phyloP scores from a whole-genome alignment of 2,797 vertebrate genomes.

The Toxotes lorentzi region DNA sequence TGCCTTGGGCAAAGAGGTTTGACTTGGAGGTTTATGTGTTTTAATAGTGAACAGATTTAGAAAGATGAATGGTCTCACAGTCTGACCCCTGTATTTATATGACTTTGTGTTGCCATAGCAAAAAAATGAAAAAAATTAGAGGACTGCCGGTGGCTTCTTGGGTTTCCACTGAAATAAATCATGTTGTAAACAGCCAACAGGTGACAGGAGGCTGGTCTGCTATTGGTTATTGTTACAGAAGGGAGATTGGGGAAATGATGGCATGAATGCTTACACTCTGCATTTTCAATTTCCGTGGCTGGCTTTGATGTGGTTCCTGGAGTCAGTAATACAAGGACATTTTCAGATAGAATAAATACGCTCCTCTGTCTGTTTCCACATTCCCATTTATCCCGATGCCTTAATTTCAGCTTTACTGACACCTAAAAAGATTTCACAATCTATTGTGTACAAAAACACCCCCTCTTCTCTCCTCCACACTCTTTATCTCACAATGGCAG shows the following conservation, averaged over 20 bases:
- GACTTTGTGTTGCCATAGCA: slow-evolving; percentile 6
- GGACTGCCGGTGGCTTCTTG: neutral
- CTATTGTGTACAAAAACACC: slow-evolving; percentile 70
- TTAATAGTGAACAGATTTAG: slow-evolving; percentile 20
- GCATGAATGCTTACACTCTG: slow-evolving; percentile 28
- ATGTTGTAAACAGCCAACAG: slow-evolving; percentile 42
- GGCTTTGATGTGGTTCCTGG: slow-evolving; percentile 40
- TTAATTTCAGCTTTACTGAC: slow-evolving; percentile 65
- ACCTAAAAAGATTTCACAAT: slow-evolving; percentile 67
- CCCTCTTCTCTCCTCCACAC: slow-evolving; percentile 57
- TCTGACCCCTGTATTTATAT: slow-evolving; percentile 18
- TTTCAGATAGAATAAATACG: slow-evolving; percentile 59
- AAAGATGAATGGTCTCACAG: slow-evolving; percentile 15
- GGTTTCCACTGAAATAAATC: slow-evolving; percentile 36
- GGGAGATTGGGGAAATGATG: slow-evolving; percentile 30
- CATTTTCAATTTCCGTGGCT: slow-evolving; percentile 65
- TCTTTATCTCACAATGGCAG: slow-evolving; percentile 69
- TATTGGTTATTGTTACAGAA: slow-evolving; percentile 48
- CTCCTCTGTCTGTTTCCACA: slow-evolving; percentile 44
- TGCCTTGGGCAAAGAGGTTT: neutral
- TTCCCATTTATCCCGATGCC: slow-evolving; percentile 54
- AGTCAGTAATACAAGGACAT: slow-evolving; percentile 41
- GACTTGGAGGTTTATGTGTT: slow-evolving; percentile 1
- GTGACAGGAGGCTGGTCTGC: slow-evolving; percentile 51
- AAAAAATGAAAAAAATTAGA: neutral